phyloP scores from a whole-genome alignment of 1,140 invertebrate species.

The Drosophila nannoptera region DNA sequence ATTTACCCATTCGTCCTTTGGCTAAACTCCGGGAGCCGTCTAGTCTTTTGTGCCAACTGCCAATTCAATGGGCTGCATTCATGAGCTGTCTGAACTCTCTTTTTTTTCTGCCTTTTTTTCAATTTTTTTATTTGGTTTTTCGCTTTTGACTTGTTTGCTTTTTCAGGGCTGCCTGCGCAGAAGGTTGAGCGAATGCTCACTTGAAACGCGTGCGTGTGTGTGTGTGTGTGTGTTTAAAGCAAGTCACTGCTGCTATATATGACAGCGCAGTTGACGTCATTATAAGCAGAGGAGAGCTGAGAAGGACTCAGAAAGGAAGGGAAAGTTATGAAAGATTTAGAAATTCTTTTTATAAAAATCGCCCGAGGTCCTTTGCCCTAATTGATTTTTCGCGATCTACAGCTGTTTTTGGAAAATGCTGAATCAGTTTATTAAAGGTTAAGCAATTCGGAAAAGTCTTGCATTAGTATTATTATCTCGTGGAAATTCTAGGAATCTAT shows the following conservation, averaged over 20 bases:
- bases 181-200: conserved; percentile 33
- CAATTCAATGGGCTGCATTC: conserved; percentile 63
- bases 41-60: conserved; percentile 64
- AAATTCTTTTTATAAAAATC: no score
- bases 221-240: conserved; percentile 10
- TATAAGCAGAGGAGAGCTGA: conserved; percentile 47
- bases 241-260: conserved; percentile 52
- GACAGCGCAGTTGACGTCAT: conserved; percentile 54
- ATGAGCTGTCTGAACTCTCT: conserved; percentile 51
- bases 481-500: no score
- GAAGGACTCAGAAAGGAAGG: no score
- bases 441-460: no score
- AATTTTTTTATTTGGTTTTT: conserved; percentile 40
- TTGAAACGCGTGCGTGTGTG: conserved; percentile 6
- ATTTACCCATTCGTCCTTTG: conserved; percentile 70
- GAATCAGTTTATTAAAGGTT: no score
- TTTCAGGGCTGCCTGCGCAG: conserved; percentile 30
- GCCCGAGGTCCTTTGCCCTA: no score
- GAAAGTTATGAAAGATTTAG: no score
- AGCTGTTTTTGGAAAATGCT: no score
- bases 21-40: conserved; percentile 61
- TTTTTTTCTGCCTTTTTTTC: conserved; percentile 16
- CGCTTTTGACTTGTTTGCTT: conserved; percentile 51
- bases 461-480: no score
- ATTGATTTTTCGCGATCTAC: no score